Conservation (phyloP, 2,113 vertebrate species). For the Arizona elegans region DNA sequence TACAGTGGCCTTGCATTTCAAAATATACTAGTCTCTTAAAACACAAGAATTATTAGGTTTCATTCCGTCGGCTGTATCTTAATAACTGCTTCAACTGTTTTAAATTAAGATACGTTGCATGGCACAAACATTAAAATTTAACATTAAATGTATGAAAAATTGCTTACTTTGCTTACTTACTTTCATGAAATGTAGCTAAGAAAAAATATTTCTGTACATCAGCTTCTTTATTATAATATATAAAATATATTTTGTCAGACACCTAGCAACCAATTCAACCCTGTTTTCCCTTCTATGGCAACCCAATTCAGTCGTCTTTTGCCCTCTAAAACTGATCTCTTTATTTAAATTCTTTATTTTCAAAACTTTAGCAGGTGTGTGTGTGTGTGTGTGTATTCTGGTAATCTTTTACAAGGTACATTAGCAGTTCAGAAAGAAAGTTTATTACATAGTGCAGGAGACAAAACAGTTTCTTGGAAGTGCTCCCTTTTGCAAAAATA, state of each 20-base stretch:
- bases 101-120: not conserved
- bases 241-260: slow-evolving; percentile 40
- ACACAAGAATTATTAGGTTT: slow-evolving; percentile 27
- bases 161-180: slow-evolving; percentile 4
- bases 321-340: slow-evolving; percentile 24
- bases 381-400: slow-evolving; percentile 31
- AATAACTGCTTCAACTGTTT: slow-evolving; percentile 29
- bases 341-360: slow-evolving; percentile 32
- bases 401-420: slow-evolving; percentile 52
- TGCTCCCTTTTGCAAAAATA: slow-evolving; percentile 46
- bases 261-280: slow-evolving; percentile 44
- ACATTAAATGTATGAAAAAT: slow-evolving; percentile 16
- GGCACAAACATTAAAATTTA: slow-evolving; percentile 17
- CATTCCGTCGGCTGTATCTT: slow-evolving; percentile 27
- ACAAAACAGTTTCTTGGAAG: slow-evolving; percentile 50
- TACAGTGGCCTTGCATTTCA: slow-evolving; percentile 41
- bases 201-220: slow-evolving; percentile 52
- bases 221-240: slow-evolving; percentile 45
- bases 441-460: slow-evolving; percentile 50
- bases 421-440: slow-evolving; percentile 42
- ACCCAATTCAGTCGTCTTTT: slow-evolving; percentile 36
- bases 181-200: slow-evolving; percentile 52
- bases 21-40: slow-evolving; percentile 34
- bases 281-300: slow-evolving; percentile 34
- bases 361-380: slow-evolving; percentile 43